Base-by-base conservation (phyloP, 2,797 vertebrate genomes). In the Notamacropus eugenii region DNA sequence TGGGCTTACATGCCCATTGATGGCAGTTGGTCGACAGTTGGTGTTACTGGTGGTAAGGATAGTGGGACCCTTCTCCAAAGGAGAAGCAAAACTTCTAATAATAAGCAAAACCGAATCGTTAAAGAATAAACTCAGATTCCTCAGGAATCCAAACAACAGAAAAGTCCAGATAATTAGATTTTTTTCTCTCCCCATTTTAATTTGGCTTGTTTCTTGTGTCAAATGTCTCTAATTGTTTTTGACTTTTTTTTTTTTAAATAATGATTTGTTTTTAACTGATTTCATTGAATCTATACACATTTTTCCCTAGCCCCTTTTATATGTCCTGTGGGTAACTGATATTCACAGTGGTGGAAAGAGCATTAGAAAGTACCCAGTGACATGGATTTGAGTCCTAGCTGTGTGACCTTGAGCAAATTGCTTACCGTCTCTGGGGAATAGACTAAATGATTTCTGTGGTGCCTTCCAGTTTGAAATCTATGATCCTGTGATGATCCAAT, bases 71-170 rank as follows among this genome's bases (percentile, higher is more conserved):
- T 87, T 87, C 40, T 87, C 74, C 74, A 52, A 52, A 52, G 50
- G 50, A 52, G 5, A 52, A 52, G 50, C 50, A 52, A 52, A 52
- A 52, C 50, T 52, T 52, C 50, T 52, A 4, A 52, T 52, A 52
- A 93, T 90, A 93, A 94, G 40, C 91, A 94, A 92, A 97, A 93
- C 50, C 91, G 74, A 93, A 95, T 92, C 52, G 52, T 92, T 97
- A 22, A 50, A n/a, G 54, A 24, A 50, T 24, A 95, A 96, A 59
- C 34, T 94, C 82, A 59, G 29, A 94, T 94, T 93, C 95, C 54
- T 96, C 46, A 90, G 40, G 90, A 92, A 92, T 90, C 90, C 34
- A 94, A 28, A 90, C 56, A 58, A 46, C 29, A 92, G 58, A 55
- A 96, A 34, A 82, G 27, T 92, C 95, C 90, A 96, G 58, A 92